Evolutionary conservation across 1,140 invertebrate genomes (phyloP).

Genomic region (Aphaenogaster ashmeadi): DNA sequence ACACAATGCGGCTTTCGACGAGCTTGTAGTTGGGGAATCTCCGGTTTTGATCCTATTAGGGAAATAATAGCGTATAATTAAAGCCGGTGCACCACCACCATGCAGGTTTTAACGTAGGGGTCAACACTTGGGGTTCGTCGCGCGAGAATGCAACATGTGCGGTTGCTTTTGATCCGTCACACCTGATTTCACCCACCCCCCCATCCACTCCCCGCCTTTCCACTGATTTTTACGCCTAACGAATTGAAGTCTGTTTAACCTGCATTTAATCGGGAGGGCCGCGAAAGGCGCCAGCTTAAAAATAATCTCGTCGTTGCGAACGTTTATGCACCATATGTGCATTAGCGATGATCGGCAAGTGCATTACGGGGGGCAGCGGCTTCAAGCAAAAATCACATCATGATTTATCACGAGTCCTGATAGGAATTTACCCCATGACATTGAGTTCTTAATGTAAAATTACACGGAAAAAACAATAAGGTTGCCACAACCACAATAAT

Average conservation of each 20-base stretch:
- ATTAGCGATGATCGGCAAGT: conserved; percentile 35
- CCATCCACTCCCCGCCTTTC: background rate
- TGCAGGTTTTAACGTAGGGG: conserved; percentile 46
- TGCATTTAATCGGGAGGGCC: conserved; percentile 44
- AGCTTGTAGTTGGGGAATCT: conserved; percentile 47
- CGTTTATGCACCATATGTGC: conserved; percentile 57
- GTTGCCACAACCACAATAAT: too few relatives aligned
- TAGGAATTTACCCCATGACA: background rate
- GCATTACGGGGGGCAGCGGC: background rate
- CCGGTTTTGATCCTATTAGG: conserved; percentile 79
- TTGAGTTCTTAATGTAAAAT: background rate
- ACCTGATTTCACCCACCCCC: conserved; percentile 78
- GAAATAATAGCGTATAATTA: conserved; percentile 81
- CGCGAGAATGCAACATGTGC: conserved; percentile 84
- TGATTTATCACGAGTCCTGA: conserved; percentile 1
- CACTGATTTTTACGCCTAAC: conserved; percentile 62
- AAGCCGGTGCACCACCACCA: conserved; percentile 68
- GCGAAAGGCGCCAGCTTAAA: conserved; percentile 60
- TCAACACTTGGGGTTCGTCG: conserved; percentile 60
- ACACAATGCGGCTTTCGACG: conserved; percentile 37
- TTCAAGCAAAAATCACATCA: conserved; percentile 24
- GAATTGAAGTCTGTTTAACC: conserved; percentile 62
- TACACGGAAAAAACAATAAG: too few relatives aligned
- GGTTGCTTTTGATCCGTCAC: conserved; percentile 81
- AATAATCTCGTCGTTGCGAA: background rate